Base-by-base conservation (phyloP, 1,140 invertebrate species). In the Mamestra configurata region DNA sequence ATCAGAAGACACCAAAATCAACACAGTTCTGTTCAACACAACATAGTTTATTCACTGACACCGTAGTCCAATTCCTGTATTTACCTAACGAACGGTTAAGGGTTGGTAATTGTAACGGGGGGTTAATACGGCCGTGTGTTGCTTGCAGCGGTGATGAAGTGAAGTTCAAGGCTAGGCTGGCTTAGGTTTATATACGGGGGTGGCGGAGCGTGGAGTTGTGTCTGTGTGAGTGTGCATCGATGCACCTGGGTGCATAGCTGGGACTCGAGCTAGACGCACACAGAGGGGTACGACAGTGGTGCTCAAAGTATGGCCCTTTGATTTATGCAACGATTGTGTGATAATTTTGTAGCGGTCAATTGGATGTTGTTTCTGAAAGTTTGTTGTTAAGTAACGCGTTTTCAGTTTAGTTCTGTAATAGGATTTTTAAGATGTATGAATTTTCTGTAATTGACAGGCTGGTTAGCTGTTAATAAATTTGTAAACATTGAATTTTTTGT, bases 101-200 rank as follows among this genome's bases (percentile, higher is more conserved):
- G 86, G 84, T 86, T 88, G 79, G 37, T 79, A 80, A 72, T 79
- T 43, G 2, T 27, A 49, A 70, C 40, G 57, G 76, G 59, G 66
- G 61, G 20, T 35, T 35, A 27, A 43, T 75, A 49, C 68, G 79
- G 59, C 57, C 77, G 80, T 72, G 82, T 80, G 84, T 72, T 78
- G 72, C 66, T 77, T 61, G 75, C 55, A 27, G 79, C 79, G 18
- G 84, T 87, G 88, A 82, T 88, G 88, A 90, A 93, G 88, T 94
- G 92, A 93, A 92, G 93, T 93, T 94, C 92, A 93, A 94, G 93
- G 92, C 88, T 92, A 89, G 83, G 84, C 53, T 79, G 81, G 77
- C 27, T 57, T 81, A 87, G 87, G 83, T 86, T 92, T 94, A 94
- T 94, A 94, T 94, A 94, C 87, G 88, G 87, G 93, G 91, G 91